These are phyloP conservation scores for Macrobrachium rosenbergii DNA, from an alignment of 1,140 invertebrate species.

Conservation along the genomic window DNA sequence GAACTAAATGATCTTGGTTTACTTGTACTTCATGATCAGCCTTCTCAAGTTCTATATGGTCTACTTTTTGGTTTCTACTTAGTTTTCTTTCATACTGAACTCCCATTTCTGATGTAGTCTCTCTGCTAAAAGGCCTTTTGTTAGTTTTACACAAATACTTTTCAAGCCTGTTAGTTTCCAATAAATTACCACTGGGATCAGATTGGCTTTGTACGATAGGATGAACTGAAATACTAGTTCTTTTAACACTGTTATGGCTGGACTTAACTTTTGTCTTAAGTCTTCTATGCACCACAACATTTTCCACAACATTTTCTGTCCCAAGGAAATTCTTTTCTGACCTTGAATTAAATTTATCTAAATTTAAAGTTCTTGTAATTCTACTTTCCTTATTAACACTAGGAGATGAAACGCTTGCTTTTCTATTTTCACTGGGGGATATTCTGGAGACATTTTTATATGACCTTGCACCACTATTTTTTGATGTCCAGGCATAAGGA, in stretches of 20 bases:
- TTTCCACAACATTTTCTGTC: constrained; percentile 35
- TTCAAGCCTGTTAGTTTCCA: constrained; percentile 7
- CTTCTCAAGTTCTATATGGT: no score
- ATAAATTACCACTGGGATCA: constrained; percentile 21
- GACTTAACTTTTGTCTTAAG: constrained; percentile 16
- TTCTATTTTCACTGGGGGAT: neutral
- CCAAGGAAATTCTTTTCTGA: neutral
- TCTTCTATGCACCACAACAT: constrained; percentile 15
- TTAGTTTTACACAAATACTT: neutral
- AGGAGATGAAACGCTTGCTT: neutral
- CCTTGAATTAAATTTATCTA: neutral
- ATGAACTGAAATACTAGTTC: constrained; percentile 14
- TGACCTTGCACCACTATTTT: constrained; percentile 31
- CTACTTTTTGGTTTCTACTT: no score
- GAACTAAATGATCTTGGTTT: no score
- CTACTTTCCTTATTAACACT: neutral
- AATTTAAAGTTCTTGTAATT: neutral
- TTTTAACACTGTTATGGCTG: neutral
- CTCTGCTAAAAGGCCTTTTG: no score
- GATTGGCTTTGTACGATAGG: constrained; percentile 42
- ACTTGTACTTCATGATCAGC: no score
- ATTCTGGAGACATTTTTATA: neutral
- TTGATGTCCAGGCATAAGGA: constrained; percentile 18
- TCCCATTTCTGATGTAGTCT: no score
- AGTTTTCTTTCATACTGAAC: no score